Conservation (phyloP, 2,888 invertebrate species). For the Lithosia quadra region DNA sequence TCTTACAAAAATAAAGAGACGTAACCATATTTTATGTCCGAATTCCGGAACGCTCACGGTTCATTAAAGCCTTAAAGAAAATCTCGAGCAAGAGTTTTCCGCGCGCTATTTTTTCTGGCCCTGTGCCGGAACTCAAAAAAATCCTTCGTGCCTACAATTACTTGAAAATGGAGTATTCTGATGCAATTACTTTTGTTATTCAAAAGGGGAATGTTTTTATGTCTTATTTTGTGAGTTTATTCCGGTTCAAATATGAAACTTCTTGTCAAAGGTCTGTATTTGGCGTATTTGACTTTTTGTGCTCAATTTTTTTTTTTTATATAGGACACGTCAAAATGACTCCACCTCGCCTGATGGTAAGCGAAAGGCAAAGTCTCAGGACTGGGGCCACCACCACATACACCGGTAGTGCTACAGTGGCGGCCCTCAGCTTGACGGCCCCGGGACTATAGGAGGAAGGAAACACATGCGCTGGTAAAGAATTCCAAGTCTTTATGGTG, state of each 20-base stretch:
- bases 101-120: slow-evolving; percentile 32
- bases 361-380: too few relatives aligned
- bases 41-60: slow-evolving; percentile 34
- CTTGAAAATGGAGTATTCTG: slow-evolving; percentile 33
- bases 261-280: slow-evolving; percentile 12
- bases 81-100: slow-evolving; percentile 41
- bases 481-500: too few relatives aligned
- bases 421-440: too few relatives aligned
- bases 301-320: too few relatives aligned
- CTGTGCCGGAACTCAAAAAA: slow-evolving; percentile 42
- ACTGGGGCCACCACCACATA: too few relatives aligned
- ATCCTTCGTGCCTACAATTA: slow-evolving; percentile 42
- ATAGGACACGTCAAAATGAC: too few relatives aligned
- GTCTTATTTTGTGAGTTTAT: slow-evolving; percentile 26
- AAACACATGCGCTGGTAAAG: too few relatives aligned
- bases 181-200: slow-evolving; percentile 47
- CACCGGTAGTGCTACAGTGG: too few relatives aligned
- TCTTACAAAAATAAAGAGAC: slow-evolving; percentile 8
- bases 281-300: neutral
- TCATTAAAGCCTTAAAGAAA: slow-evolving; percentile 50
- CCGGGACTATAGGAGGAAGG: too few relatives aligned
- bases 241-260: slow-evolving; percentile 13
- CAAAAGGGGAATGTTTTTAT: slow-evolving; percentile 33
- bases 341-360: too few relatives aligned
- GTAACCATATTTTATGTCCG: slow-evolving; percentile 30